Conservation (phyloP, 1,140 invertebrate genomes). For the Drosophila kurseongensis region DNA sequence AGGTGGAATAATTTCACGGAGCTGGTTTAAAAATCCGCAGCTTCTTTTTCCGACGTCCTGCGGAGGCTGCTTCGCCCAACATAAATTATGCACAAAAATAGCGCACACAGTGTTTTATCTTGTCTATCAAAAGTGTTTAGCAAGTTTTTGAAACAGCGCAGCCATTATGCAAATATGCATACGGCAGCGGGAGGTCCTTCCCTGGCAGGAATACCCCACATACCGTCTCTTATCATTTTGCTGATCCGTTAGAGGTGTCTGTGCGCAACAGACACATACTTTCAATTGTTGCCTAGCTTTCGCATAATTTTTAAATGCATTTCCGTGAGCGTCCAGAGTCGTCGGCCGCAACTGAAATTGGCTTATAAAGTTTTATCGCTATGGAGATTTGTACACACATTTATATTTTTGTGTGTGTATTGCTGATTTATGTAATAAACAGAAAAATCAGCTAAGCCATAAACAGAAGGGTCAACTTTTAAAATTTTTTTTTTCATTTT, state of each 20-base stretch:
- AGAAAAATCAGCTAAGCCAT: too few species aligned
- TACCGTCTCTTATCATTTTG: conserved; percentile 1
- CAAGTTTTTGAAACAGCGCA: conserved; percentile 80
- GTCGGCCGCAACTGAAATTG: conserved; percentile 56
- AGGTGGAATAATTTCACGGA: conserved; percentile 23
- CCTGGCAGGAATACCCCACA: conserved; percentile 2
- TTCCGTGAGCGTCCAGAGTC: conserved; percentile 55
- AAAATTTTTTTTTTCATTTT: too few species aligned
- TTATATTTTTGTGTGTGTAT: neutral
- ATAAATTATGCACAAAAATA: conserved; percentile 82
- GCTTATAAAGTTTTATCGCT: conserved; percentile 41
- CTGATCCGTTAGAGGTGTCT: conserved; percentile 7
- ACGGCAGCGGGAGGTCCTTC: conserved; percentile 52
- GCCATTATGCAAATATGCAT: conserved; percentile 83
- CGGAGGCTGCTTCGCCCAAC: conserved; percentile 28
- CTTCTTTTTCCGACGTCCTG: conserved; percentile 10
- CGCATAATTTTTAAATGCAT: conserved; percentile 76
- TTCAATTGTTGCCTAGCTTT: conserved; percentile 65
- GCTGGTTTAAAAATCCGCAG: conserved; percentile 19
- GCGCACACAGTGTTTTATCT: conserved; percentile 78
- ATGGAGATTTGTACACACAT: neutral
- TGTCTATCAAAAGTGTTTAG: conserved; percentile 83
- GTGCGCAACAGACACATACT: conserved; percentile 20
- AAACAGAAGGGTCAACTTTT: too few species aligned
- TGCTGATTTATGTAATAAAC: neutral